Conservation (phyloP, 2,888 invertebrate genomes). For the Lymantria dispar region DNA sequence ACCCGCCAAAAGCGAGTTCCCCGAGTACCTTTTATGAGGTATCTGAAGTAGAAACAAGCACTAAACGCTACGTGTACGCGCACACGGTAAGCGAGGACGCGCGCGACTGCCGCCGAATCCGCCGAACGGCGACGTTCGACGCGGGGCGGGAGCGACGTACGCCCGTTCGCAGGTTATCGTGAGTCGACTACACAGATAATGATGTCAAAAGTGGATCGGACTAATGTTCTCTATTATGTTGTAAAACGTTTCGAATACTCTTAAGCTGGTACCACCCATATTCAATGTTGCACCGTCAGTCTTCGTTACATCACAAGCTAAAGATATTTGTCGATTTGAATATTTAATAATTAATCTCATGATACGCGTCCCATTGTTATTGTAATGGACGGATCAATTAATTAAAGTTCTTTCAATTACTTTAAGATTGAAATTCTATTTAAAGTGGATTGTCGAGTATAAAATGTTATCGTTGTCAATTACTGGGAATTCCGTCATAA, state of each 20-base stretch:
- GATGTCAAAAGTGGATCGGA: slow-evolving; percentile 82
- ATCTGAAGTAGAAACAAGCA: slow-evolving; percentile 34
- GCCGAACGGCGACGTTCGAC: slow-evolving; percentile 26
- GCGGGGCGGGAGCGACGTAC: slow-evolving; percentile 69
- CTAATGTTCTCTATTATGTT: slow-evolving; percentile 79
- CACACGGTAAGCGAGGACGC: slow-evolving; percentile 56
- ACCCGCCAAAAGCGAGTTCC: slow-evolving; percentile 76
- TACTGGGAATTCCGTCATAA: too few species aligned
- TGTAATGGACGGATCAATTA: slow-evolving; percentile 41
- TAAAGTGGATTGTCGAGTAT: neutral
- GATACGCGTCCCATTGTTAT: slow-evolving; percentile 40
- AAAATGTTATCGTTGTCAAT: neutral
- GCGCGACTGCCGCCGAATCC: slow-evolving; percentile 62
- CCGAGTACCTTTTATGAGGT: slow-evolving; percentile 51
- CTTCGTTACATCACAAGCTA: slow-evolving; percentile 33
- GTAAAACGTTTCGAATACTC: slow-evolving; percentile 68
- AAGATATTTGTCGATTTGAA: slow-evolving; percentile 25
- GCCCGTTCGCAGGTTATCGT: slow-evolving; percentile 78
- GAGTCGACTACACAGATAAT: slow-evolving; percentile 77
- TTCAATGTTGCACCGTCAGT: slow-evolving; percentile 52
- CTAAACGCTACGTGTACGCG: slow-evolving; percentile 42
- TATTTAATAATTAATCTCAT: slow-evolving; percentile 35
- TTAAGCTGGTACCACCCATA: slow-evolving; percentile 25
- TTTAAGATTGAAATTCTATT: neutral
- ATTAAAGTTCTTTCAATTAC: neutral